Evolutionary conservation across 1,140 invertebrate genomes (phyloP).

Genomic region (Sarcophaga peregrina): DNA sequence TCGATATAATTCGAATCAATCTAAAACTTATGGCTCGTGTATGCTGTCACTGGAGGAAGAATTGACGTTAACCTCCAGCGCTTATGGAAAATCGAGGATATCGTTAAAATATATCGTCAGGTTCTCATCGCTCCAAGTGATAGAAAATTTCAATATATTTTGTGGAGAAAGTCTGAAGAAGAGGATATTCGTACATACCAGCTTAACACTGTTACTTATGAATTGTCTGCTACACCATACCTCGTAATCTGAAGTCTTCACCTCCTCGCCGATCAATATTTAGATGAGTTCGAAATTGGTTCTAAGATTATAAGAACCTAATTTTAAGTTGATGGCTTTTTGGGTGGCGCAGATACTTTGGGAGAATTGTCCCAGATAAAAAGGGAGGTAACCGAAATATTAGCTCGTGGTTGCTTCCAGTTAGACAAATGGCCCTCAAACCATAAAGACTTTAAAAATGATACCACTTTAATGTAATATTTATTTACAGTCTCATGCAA

Average conservation of each 20-base stretch:
- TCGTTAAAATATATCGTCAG: too few species aligned
- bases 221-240: not conserved
- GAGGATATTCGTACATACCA: slow-evolving; percentile 12
- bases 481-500: too few species aligned
- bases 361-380: not conserved
- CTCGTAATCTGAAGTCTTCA: not conserved
- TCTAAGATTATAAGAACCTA: not conserved
- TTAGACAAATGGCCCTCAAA: not conserved
- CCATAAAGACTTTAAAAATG: too few species aligned
- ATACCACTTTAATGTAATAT: too few species aligned
- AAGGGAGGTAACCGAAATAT: not conserved
- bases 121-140: not conserved
- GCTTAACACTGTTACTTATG: not conserved
- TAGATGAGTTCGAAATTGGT: not conserved
- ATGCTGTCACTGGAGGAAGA: not conserved
- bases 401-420: not conserved
- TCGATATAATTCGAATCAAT: not conserved
- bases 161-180: slow-evolving; percentile 22
- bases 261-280: slow-evolving; percentile 20
- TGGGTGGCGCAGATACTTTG: not conserved
- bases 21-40: not conserved
- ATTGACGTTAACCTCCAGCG: too few species aligned
- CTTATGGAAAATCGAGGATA: not conserved
- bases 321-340: slow-evolving; percentile 30
- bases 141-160: slow-evolving; percentile 33